These are phyloP conservation scores for Chlamydotis undulata DNA, from an alignment of 2,113 vertebrate genomes.

Conservation along the genomic window DNA sequence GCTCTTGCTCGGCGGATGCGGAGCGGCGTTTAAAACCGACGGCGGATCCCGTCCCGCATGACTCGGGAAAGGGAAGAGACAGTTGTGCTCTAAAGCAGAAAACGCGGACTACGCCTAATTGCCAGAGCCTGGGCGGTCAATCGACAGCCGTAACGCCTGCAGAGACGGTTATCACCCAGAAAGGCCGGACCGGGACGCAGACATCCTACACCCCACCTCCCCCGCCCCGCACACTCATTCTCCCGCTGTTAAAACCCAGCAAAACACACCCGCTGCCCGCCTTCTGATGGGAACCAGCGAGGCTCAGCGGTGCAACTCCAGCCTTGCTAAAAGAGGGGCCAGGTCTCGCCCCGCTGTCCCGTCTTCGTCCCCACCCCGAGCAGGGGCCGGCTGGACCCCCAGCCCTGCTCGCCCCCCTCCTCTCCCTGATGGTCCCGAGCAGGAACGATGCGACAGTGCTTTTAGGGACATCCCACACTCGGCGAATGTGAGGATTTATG, in stretches of 20 bases:
- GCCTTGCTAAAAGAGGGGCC: not conserved
- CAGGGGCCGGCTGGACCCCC: not conserved
- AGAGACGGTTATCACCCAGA: not conserved
- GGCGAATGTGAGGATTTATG: conserved; percentile 80
- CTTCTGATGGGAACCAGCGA: not conserved
- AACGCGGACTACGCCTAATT: conserved; percentile 14
- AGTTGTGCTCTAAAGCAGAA: conserved; percentile 36
- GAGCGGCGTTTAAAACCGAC: not conserved
- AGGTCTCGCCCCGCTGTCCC: not conserved
- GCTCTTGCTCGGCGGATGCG: not conserved
- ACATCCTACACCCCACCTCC: not conserved
- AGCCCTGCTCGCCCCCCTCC: not conserved
- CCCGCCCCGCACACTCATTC: not conserved
- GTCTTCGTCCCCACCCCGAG: not conserved
- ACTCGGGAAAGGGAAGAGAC: not conserved
- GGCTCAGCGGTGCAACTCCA: not conserved
- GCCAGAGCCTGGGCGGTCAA: not conserved
- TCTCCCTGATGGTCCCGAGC: not conserved
- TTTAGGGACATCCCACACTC: conserved; percentile 58
- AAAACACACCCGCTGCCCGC: not conserved
- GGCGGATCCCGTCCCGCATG: not conserved
- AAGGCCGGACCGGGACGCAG: not conserved
- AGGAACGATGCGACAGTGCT: not conserved
- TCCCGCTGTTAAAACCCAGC: not conserved
- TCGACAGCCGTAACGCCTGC: not conserved